phyloP scores from a whole-genome alignment of 1,140 invertebrate species.

The Ylistrum balloti region DNA sequence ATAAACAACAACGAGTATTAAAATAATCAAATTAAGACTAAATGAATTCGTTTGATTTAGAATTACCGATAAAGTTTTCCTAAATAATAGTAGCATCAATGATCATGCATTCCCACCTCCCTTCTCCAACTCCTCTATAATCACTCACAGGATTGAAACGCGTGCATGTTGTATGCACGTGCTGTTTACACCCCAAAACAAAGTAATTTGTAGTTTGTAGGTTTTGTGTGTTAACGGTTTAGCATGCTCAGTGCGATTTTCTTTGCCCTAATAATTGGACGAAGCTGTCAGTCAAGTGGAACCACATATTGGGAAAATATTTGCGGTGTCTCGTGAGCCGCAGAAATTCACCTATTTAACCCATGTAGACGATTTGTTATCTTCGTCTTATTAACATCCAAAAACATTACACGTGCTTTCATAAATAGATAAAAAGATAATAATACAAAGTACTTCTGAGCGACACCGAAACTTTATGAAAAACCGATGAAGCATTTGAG shows the following conservation, averaged over 20 bases:
- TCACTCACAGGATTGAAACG: too few relatives aligned
- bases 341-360: background rate
- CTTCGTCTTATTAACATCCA: too few relatives aligned
- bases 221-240: background rate
- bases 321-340: background rate
- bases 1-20: too few relatives aligned
- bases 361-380: background rate
- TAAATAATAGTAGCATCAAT: too few relatives aligned
- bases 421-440: background rate
- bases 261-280: conserved; percentile 10
- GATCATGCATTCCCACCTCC: too few relatives aligned
- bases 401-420: background rate
- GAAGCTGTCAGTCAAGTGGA: background rate
- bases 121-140: too few relatives aligned
- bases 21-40: too few relatives aligned
- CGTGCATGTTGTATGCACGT: background rate
- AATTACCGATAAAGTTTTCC: too few relatives aligned
- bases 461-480: background rate
- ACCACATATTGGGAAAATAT: background rate
- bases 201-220: background rate
- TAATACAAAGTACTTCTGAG: conserved; percentile 2
- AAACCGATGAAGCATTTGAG: background rate
- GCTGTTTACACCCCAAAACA: background rate
- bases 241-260: background rate
- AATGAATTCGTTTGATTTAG: too few relatives aligned